Percentiles rank a stretch among this genome's conserved stretches.
Conservation (phyloP, 1,140 invertebrate genomes). For the Leptoteleia sp. region DNA sequence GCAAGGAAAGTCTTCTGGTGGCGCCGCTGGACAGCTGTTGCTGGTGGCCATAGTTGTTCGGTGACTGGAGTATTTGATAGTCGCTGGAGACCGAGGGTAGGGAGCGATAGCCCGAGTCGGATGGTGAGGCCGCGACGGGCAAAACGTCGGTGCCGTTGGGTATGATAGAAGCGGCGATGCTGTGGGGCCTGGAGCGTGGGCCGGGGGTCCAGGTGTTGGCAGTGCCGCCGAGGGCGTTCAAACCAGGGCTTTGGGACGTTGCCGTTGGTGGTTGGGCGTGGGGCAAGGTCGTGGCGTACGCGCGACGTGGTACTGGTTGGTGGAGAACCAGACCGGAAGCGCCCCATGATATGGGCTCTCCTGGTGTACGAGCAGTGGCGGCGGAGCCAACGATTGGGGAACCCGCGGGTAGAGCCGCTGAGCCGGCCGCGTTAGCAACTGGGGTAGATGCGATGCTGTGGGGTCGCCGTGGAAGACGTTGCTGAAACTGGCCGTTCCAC, state of each 20-base stretch:
- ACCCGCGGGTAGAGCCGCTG: constrained; percentile 41
- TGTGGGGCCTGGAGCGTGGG: constrained; percentile 74
- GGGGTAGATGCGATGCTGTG: constrained; percentile 80
- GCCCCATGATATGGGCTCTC: constrained; percentile 74
- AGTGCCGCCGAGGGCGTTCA: constrained; percentile 70
- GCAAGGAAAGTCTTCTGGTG: constrained; percentile 75
- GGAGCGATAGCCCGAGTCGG: constrained; percentile 82
- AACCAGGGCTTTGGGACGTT: constrained; percentile 70
- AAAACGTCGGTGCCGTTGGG: constrained; percentile 26
- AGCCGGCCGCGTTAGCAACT: constrained; percentile 53
- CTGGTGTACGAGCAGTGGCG: constrained; percentile 69
- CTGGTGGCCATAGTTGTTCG: constrained; percentile 48
- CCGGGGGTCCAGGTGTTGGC: constrained; percentile 78
- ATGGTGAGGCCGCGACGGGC: constrained; percentile 76
- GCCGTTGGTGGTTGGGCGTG: constrained; percentile 80
- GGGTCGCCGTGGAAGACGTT: constrained; percentile 74
- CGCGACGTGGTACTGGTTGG: constrained; percentile 75
- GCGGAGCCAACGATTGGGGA: constrained; percentile 55
- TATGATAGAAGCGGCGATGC: constrained; percentile 74
- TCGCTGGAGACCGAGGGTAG: constrained; percentile 83
- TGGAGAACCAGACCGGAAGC: constrained; percentile 76
- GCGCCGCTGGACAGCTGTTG: constrained; percentile 59
- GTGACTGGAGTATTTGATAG: constrained; percentile 83
- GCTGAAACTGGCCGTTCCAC: constrained; percentile 78
- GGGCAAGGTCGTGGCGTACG: constrained; percentile 79